Base-by-base conservation (phyloP, 2,113 vertebrate species). In the Hydropotes inermis region DNA sequence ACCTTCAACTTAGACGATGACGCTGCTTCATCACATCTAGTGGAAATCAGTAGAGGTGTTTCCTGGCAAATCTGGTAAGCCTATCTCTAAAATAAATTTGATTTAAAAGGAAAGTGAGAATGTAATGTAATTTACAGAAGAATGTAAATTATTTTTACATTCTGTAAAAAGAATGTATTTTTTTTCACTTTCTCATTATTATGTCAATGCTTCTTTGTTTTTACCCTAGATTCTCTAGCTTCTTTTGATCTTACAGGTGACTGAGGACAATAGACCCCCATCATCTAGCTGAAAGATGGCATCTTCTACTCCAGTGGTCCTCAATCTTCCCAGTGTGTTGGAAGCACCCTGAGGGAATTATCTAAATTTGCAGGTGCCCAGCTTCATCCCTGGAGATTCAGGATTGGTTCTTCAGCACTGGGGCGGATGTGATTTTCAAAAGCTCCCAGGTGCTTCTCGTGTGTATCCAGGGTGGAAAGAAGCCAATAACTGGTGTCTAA, bases 221-320 rank as follows among this genome's bases (percentile, higher is more conserved):
- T 45, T 19, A 17, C 21, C n/a, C 61, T 5, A 27, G 27, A 45
- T 19, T n/a, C 86, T 28, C 90, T 36, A 6, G 60, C 25, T 47
- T 25, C 43, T 30, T 76, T 15, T 57, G 89, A 61, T 10, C 54
- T 78, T 57, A 21, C 85, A 67, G 13, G 6, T 0, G 39, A 30
- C n/a, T 0, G 2, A 23, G 43, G 36, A 28, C 0, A 1, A 2
- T 1, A 70, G 23, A 33, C 52, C 0, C 0, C 5, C 19, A 1
- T 25, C 45, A 17, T 30, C 21, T 13, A 30, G 33, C 55, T 45
- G 83, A 64, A 82, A 87, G 58, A 23, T 2, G 2, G 52, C 45
- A 6, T 50, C 85, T 21, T 55, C 30, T 28, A 6, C 8, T 4
- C 8, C 4, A 36, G 13, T 7, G 6, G 43, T 28, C 33, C 50